These are phyloP conservation scores for Anguilla obscura DNA, from an alignment of 2,797 vertebrate genomes.

Conservation along the genomic window DNA sequence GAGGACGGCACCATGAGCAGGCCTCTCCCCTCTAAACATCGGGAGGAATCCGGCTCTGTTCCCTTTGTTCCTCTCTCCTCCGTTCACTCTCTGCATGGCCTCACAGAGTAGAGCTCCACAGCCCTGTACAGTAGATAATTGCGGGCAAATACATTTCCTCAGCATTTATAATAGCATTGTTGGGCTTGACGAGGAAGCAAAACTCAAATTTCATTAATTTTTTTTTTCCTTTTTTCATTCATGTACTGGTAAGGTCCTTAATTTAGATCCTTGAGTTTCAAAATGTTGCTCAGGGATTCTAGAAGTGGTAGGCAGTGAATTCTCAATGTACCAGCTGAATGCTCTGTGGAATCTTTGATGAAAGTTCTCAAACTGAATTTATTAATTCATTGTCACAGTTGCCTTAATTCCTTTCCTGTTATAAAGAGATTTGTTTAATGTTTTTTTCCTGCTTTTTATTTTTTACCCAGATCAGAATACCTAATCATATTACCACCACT, in stretches of 20 bases:
- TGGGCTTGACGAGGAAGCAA: neutral
- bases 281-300: neutral
- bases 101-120: neutral
- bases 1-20: neutral
- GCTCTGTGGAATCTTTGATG: neutral
- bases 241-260: neutral
- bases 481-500: neutral
- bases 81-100: neutral
- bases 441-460: neutral
- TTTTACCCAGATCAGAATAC: neutral
- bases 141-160: neutral
- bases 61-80: slow-evolving; percentile 1
- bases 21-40: neutral
- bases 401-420: neutral
- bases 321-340: neutral
- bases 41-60: neutral
- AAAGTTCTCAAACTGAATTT: neutral
- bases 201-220: neutral
- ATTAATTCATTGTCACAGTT: neutral
- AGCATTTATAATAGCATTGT: neutral
- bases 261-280: neutral
- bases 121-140: neutral
- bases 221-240: neutral
- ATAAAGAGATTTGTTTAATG: neutral
- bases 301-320: neutral